These are phyloP conservation scores for Tragelaphus buxtoni DNA, from an alignment of 2,113 vertebrate species.

Conservation along the genomic window DNA sequence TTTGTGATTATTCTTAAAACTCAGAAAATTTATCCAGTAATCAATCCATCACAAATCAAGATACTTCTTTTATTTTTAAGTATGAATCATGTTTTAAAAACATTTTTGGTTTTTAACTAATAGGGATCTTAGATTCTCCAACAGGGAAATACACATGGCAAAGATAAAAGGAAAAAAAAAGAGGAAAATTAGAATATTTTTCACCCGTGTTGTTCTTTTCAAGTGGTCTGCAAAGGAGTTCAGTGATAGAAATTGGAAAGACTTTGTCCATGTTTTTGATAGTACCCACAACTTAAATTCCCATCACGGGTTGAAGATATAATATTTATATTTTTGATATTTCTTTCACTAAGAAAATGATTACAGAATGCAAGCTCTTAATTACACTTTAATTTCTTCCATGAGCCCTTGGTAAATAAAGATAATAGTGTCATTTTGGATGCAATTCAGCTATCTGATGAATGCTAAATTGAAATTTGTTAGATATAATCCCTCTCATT, in stretches of 20 bases:
- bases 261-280: background rate
- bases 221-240: background rate
- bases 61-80: background rate
- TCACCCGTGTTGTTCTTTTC: background rate
- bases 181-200: background rate
- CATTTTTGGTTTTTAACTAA: background rate
- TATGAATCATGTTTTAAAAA: background rate
- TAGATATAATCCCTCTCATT: conserved; percentile 30
- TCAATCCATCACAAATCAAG: background rate
- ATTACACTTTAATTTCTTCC: conserved; percentile 40
- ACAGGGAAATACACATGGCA: background rate
- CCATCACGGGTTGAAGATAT: background rate
- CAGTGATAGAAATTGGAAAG: background rate
- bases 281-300: background rate
- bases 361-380: background rate
- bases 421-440: conserved; percentile 34
- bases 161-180: background rate
- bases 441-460: conserved; percentile 23
- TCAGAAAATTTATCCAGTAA: background rate
- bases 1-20: background rate
- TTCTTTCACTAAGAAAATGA: conserved; percentile 20
- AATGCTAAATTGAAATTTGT: conserved; percentile 14
- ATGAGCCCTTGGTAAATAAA: conserved; percentile 21
- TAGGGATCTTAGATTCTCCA: background rate
- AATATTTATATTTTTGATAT: background rate